These are phyloP conservation scores for Calidris pygmaea DNA, from an alignment of 2,113 vertebrate species.

Conservation along the genomic window DNA sequence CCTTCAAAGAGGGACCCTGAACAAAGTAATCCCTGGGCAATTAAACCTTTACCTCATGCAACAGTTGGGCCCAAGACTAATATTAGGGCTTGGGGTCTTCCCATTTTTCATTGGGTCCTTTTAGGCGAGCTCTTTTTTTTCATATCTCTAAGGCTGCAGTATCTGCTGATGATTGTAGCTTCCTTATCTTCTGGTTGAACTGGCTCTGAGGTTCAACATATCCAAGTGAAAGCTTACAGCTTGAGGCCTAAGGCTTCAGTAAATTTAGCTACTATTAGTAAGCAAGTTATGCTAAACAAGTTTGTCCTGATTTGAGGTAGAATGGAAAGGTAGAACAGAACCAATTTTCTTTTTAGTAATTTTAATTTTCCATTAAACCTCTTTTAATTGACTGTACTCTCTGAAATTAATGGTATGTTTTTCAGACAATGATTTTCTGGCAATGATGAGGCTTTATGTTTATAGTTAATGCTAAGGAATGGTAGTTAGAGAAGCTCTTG, in stretches of 20 bases:
- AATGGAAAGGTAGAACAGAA: not conserved
- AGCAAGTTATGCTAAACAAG: not conserved
- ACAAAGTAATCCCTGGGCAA: not conserved
- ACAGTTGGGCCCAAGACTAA: not conserved
- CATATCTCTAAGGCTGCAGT: not conserved
- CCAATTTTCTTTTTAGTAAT: not conserved
- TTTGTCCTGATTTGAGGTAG: not conserved
- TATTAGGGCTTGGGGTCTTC: not conserved
- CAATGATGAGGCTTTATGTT: not conserved
- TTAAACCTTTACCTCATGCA: rapidly evolving
- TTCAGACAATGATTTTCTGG: not conserved
- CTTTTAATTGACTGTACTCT: not conserved
- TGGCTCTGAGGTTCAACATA: not conserved
- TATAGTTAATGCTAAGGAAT: not conserved
- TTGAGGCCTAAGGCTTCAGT: not conserved
- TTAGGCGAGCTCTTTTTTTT: not conserved
- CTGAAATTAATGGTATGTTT: not conserved
- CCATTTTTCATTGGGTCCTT: not conserved
- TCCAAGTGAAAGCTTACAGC: not conserved
- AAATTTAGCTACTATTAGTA: not conserved
- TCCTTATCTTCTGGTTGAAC: not conserved
- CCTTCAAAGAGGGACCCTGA: not conserved
- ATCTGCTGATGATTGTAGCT: not conserved
- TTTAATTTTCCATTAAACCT: not conserved
- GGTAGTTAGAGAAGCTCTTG: not conserved